Base-by-base conservation (phyloP, 1,140 invertebrate species). In the Scaptomyza graminum region DNA sequence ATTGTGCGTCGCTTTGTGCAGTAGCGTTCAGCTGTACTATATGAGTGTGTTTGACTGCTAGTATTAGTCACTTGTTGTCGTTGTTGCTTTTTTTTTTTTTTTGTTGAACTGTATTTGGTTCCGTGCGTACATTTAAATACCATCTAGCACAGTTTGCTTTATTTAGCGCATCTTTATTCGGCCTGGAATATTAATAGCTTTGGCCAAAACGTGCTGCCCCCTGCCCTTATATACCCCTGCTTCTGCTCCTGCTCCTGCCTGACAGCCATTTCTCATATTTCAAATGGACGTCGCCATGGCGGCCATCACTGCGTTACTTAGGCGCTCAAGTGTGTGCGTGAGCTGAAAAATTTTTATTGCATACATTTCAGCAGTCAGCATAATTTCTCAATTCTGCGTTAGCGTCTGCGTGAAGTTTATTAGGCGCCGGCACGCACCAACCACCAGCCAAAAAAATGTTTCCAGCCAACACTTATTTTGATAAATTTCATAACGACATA, bases 281-380 rank as follows among this genome's bases (percentile, higher is more conserved):
- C 47, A 62, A 75, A 79, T 79, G 75, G 79, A 76, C 74, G 81
- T 85, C 77, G 55, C 52, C 52, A 47, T 63, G 63, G 54, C 47
- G 64, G 62, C 56, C 50, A 67, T 76, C 65, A 76, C 15, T 16
- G 51, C 31, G 54, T 34, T 43, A 39, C 60, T 25, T 47, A 41
- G 60, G 60, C 67, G 28, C 59, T 51, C 59, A 44, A 46, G 52
- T 62, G 74, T 73, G 76, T 77, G 83, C 79, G 82, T 81, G 81
- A 85, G 77, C 75, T 87, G 79, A 88, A 88, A 81, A 90, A 90
- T 90, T 84, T 90, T 90, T 90, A 90, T 90, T 90, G 85, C 85
- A 90, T 90, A 90, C 85, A 81, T 89, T 89, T 74, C 39, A 82
- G 72, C 78, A 85, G 78, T 85, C 80, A 79, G 76, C 84, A 85